phyloP scores from a whole-genome alignment of 2,888 invertebrate species.

The Watsonalla cultraria region DNA sequence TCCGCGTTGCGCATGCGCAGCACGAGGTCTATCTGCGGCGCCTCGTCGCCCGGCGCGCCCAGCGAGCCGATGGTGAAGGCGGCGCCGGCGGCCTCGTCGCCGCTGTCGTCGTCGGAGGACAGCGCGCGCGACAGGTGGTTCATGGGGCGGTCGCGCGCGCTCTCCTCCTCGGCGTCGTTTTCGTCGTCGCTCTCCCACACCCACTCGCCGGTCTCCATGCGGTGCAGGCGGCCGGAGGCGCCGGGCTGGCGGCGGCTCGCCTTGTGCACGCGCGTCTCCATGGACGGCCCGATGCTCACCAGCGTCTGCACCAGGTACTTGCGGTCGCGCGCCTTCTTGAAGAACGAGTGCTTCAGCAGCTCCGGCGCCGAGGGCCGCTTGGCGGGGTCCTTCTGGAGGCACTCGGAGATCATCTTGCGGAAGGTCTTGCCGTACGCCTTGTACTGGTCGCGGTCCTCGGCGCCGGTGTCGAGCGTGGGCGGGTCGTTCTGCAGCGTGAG shows the following conservation, averaged over 20 bases:
- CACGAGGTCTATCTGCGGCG: constrained; percentile 88
- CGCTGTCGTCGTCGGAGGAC: constrained; percentile 80
- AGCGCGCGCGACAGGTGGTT: constrained; percentile 80
- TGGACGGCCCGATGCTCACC: constrained; percentile 91
- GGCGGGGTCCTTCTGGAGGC: constrained; percentile 96
- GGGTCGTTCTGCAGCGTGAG: constrained; percentile 99
- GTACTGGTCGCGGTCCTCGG: constrained; percentile 99
- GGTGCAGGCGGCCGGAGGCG: constrained; percentile 89
- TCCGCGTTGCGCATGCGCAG: constrained; percentile 94
- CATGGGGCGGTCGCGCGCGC: constrained; percentile 80
- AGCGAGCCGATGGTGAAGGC: constrained; percentile 60
- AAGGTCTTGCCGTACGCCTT: constrained; percentile 99
- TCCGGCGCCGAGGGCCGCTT: constrained; percentile 98
- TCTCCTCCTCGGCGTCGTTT: constrained; percentile 78
- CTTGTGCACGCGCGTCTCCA: constrained; percentile 95
- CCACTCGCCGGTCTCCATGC: constrained; percentile 98
- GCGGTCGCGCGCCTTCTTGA: constrained; percentile 98
- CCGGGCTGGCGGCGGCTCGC: constrained; percentile 91
- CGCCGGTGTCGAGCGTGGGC: constrained; percentile 96
- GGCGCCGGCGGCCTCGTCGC: constrained; percentile 30
- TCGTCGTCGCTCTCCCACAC: constrained; percentile 98
- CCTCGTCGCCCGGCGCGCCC: constrained; percentile 42
- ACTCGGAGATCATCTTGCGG: constrained; percentile 98
- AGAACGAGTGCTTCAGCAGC: constrained; percentile 97
- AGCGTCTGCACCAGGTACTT: constrained; percentile 92